Percentiles rank a stretch among this genome's conserved stretches.
phyloP scores from a whole-genome alignment of 2,797 vertebrate genomes.

The Mycteria americana region DNA sequence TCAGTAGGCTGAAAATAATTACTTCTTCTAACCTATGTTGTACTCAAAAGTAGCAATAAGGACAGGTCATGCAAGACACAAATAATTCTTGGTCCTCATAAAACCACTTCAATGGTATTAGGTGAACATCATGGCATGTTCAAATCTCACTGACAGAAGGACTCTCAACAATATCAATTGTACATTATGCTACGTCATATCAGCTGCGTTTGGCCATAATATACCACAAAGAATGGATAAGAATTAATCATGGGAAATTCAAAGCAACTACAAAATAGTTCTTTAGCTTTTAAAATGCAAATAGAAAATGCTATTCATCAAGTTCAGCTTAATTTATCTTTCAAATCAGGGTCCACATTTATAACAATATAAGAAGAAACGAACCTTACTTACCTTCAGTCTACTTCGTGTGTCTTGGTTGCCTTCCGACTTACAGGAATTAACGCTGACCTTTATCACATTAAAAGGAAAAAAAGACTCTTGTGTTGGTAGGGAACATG shows the following conservation, averaged over 20 bases:
- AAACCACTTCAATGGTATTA: conserved; percentile 5
- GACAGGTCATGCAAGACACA: conserved; percentile 78
- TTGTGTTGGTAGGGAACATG: background rate
- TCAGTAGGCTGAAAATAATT: conserved; percentile 90
- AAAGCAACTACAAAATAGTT: background rate
- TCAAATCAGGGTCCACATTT: background rate
- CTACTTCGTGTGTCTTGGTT: background rate
- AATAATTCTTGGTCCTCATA: conserved; percentile 77
- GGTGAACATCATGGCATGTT: background rate
- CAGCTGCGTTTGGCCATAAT: background rate
- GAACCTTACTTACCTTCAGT: background rate
- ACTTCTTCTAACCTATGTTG: conserved; percentile 86
- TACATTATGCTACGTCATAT: background rate
- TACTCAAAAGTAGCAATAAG: conserved; percentile 83
- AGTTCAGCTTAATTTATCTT: background rate
- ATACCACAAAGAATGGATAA: background rate
- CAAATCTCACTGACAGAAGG: background rate
- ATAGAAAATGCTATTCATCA: background rate
- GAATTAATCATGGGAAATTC: background rate
- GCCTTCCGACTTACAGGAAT: background rate
- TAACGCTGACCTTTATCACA: background rate
- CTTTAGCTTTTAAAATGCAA: background rate
- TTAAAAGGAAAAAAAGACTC: background rate
- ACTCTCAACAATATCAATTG: background rate
- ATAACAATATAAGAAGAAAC: background rate